Conservation (phyloP, 2,888 invertebrate species). For the Danaus chrysippus region DNA sequence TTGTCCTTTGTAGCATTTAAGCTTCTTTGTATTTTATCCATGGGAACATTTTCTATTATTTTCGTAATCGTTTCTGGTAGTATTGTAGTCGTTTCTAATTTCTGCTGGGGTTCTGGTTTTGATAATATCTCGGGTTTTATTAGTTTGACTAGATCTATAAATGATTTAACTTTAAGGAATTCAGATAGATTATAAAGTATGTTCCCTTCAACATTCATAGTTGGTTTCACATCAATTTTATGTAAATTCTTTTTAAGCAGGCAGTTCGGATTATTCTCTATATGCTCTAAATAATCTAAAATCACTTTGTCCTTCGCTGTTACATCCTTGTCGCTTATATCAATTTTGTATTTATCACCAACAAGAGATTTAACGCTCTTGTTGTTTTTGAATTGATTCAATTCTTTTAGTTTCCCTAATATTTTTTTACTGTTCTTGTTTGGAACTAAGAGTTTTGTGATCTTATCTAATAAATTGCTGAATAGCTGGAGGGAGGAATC, state of each 20-base stretch:
- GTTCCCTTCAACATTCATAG: slow-evolving; percentile 51
- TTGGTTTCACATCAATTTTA: slow-evolving; percentile 25
- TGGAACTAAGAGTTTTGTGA: slow-evolving; percentile 60
- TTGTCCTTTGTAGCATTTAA: slow-evolving; percentile 51
- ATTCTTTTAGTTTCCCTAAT: slow-evolving; percentile 40
- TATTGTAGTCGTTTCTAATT: slow-evolving; percentile 18
- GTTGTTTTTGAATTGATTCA: slow-evolving; percentile 39
- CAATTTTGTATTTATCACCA: slow-evolving; percentile 43
- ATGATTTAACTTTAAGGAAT: slow-evolving; percentile 63
- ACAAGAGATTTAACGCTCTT: slow-evolving; percentile 43
- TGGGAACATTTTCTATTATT: slow-evolving; percentile 8
- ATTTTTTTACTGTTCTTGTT: slow-evolving; percentile 45
- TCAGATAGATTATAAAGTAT: slow-evolving; percentile 61
- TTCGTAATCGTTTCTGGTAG: slow-evolving; percentile 4
- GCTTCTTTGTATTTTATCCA: slow-evolving; percentile 24
- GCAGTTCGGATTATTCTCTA: slow-evolving; percentile 54
- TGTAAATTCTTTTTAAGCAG: slow-evolving; percentile 39
- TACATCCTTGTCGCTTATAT: slow-evolving; percentile 43
- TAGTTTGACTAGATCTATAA: slow-evolving; percentile 55
- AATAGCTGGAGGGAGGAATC: slow-evolving; percentile 47
- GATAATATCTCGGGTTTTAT: slow-evolving; percentile 35
- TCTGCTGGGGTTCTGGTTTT: slow-evolving; percentile 20
- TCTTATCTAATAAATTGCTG: slow-evolving; percentile 55
- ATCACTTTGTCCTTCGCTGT: slow-evolving; percentile 62
- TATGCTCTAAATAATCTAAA: slow-evolving; percentile 56